Base-by-base conservation (phyloP, 2,888 invertebrate species). In the Tubulanus polymorphus region DNA sequence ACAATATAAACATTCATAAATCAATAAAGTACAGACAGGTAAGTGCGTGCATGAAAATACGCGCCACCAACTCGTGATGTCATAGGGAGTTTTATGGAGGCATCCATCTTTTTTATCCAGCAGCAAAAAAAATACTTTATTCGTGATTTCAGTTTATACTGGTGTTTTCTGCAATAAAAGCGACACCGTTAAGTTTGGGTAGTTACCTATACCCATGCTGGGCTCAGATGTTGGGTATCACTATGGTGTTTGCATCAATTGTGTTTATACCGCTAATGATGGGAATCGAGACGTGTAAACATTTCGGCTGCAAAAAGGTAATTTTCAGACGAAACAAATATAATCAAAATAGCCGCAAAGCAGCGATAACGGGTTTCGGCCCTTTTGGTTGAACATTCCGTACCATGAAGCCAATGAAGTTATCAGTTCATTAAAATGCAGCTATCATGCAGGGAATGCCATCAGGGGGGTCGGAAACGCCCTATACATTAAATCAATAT, bases 141-240 rank as follows among this genome's bases (percentile, higher is more conserved):
- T 20, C 46, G 35, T 49, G 57, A 50, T 72, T 80, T 27, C 79
- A 90, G 89, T 85, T 81, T 28, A 85, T 90, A 47, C 83, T 90
- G 55, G 78, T 83, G 3, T 89, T 89, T 74, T 85, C 87, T 54
- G 85, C 88, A 79, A 73, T 81, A 5, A 84, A 85, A 57, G 87
- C 87, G 81, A 70, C 79, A 8, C 73, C 85, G 0, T 84, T 87
- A 0, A 65, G 74, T 1, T 88, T 88, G 68, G 86, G 83, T 45
- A 81, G 80, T 53, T 87, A 88, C 67, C 72, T 73, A 10, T 90
- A 88, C 73, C 89, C 89, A 0, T 57, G 72, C 10, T 88, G 86
- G 82, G 88, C 88, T 15, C 84, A 86, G 59, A 70, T 80, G 1
- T 73, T 89, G 28, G 90, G 89, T 5, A 87, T 88, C 85, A 70